Evolutionary conservation across 2,113 vertebrate species (phyloP).

Genomic region (Pavo muticus): DNA sequence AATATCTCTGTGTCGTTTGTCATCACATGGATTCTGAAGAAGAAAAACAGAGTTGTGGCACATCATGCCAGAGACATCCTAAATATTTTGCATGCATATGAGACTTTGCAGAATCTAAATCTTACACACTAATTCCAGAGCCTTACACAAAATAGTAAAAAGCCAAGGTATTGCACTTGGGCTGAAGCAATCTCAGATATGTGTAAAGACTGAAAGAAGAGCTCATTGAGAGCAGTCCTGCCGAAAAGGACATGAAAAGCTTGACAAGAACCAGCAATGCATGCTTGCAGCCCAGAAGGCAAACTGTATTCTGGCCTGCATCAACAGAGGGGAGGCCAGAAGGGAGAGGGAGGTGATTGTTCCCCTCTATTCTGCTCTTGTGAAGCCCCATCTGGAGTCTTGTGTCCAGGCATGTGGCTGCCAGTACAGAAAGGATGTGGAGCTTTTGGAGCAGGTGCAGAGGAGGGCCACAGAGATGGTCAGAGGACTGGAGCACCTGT

Average conservation of each 20-base stretch:
- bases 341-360: background rate
- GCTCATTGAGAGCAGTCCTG: background rate
- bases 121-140: background rate
- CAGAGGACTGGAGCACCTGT: background rate
- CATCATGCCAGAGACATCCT: background rate
- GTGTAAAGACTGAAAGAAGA: background rate
- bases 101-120: background rate
- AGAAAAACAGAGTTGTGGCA: background rate
- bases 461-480: background rate
- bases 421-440: background rate
- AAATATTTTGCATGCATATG: accelerated
- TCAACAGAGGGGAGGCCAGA: background rate
- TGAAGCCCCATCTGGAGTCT: background rate
- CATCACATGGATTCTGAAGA: slow-evolving; percentile 83
- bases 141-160: background rate
- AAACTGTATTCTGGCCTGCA: background rate
- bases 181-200: background rate
- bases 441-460: background rate
- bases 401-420: background rate
- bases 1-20: slow-evolving; percentile 84
- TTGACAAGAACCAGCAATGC: background rate
- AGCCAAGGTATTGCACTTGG: background rate
- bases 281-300: background rate
- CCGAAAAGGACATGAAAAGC: background rate
- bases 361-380: background rate